phyloP scores from a whole-genome alignment of 2,797 vertebrate species.

The Lepus townsendii region DNA sequence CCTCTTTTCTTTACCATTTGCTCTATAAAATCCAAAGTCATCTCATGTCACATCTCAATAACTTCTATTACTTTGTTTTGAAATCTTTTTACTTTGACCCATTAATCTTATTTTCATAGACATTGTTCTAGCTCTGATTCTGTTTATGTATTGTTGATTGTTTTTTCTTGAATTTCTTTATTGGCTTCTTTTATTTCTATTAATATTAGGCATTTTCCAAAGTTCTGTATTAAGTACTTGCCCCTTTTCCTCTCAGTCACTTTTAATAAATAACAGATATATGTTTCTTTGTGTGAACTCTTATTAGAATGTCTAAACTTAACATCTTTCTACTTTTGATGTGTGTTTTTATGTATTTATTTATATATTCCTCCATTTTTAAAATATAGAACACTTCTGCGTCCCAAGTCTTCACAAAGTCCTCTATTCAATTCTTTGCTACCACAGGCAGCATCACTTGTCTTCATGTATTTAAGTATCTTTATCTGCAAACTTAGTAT shows the following conservation, averaged over 20 bases:
- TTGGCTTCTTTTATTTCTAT: slow-evolving; percentile 52
- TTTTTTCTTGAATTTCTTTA: slow-evolving; percentile 20
- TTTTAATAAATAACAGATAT: slow-evolving; percentile 40
- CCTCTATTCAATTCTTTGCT: not conserved
- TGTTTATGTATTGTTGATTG: not conserved
- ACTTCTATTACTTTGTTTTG: slow-evolving; percentile 24
- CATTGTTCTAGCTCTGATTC: slow-evolving; percentile 27
- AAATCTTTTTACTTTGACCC: slow-evolving; percentile 48
- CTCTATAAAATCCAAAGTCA: not conserved
- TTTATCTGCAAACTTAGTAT: not conserved
- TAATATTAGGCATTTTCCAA: not conserved
- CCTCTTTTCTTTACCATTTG: slow-evolving; percentile 13
- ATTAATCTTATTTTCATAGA: slow-evolving; percentile 41
- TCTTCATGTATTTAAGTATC: slow-evolving; percentile 23
- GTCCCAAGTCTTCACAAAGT: not conserved
- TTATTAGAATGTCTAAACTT: not conserved
- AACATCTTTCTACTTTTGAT: not conserved
- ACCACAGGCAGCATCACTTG: not conserved
- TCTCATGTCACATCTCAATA: not conserved
- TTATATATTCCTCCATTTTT: not conserved
- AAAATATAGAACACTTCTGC: not conserved
- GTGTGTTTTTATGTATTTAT: slow-evolving; percentile 19
- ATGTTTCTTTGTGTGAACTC: slow-evolving; percentile 26
- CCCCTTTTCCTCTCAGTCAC: not conserved
- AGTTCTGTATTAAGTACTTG: slow-evolving; percentile 13